These are phyloP conservation scores for Drosophila differens DNA, from an alignment of 2,888 invertebrate species.

Conservation along the genomic window DNA sequence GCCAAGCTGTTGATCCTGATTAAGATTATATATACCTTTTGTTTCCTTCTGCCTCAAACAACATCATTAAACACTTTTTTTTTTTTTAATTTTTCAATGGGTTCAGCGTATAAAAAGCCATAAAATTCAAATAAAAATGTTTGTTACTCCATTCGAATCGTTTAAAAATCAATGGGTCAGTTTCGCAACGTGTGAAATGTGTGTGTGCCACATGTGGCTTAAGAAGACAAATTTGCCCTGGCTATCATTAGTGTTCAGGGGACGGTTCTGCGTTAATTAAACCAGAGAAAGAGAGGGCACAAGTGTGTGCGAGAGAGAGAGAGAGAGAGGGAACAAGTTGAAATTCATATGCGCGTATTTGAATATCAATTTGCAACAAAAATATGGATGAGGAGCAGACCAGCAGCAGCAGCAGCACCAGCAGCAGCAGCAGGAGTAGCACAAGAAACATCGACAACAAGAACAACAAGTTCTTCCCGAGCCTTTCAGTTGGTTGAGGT, in stretches of 20 bases:
- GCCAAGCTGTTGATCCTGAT: neutral
- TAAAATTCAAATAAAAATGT: neutral
- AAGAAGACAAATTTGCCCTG: slow-evolving; percentile 73
- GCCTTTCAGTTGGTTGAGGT: slow-evolving; percentile 23
- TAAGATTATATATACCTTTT: neutral
- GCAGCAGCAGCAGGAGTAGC: slow-evolving; percentile 10
- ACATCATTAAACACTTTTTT: neutral
- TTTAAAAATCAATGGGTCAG: slow-evolving; percentile 1
- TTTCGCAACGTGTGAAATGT: slow-evolving; percentile 49
- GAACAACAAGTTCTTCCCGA: slow-evolving; percentile 29
- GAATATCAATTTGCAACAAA: slow-evolving; percentile 80
- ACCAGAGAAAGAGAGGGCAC: slow-evolving; percentile 41
- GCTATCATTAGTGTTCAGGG: slow-evolving; percentile 67
- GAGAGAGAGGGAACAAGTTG: slow-evolving; percentile 17
- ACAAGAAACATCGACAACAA: slow-evolving; percentile 13
- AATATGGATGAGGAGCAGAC: slow-evolving; percentile 19
- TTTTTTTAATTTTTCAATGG: neutral
- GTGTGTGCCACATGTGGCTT: slow-evolving; percentile 15
- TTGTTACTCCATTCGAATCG: neutral
- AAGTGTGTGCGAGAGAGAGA: neutral
- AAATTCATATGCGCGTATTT: slow-evolving; percentile 83
- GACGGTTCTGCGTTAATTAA: slow-evolving; percentile 66
- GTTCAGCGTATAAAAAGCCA: neutral
- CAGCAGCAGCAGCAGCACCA: slow-evolving; percentile 12
- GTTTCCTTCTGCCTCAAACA: neutral